phyloP scores from a whole-genome alignment of 2,113 vertebrate genomes.

The Semnopithecus entellus region DNA sequence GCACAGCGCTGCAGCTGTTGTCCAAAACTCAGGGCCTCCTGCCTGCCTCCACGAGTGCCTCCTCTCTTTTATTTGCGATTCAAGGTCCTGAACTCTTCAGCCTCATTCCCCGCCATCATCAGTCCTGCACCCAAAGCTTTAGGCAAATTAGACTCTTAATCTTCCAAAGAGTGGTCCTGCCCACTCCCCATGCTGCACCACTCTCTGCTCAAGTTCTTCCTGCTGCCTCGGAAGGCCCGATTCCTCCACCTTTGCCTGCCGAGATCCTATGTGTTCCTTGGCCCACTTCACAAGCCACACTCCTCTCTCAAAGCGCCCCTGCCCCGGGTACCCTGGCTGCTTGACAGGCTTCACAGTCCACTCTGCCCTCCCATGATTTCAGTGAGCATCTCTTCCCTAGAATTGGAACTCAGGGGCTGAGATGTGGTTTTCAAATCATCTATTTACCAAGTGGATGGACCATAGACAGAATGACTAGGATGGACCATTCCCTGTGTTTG shows the following conservation, averaged over 20 bases:
- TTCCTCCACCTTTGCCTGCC: not conserved
- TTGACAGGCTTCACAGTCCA: not conserved
- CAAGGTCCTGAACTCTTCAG: not conserved
- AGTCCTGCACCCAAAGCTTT: not conserved
- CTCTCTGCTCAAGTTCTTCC: not conserved
- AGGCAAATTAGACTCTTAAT: not conserved
- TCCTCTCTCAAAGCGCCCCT: not conserved
- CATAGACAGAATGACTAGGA: not conserved
- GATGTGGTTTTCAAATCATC: not conserved
- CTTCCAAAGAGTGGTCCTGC: accelerated
- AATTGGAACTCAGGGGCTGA: not conserved
- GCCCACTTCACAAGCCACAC: accelerated
- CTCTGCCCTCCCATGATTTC: not conserved
- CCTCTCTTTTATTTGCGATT: not conserved
- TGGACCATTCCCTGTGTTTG: not conserved
- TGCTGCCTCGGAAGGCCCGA: accelerated
- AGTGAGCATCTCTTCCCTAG: not conserved
- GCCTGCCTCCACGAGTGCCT: not conserved
- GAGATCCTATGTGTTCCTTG: not conserved
- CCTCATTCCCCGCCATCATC: not conserved
- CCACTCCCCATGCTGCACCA: accelerated
- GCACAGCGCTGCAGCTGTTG: not conserved
- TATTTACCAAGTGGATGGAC: not conserved
- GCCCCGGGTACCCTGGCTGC: not conserved
- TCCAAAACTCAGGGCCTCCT: not conserved